Evolutionary conservation across 2,888 invertebrate species (phyloP), one percentile per base, ranked within the genome.

Genomic region (Hypselothyrea guttata): DNA sequence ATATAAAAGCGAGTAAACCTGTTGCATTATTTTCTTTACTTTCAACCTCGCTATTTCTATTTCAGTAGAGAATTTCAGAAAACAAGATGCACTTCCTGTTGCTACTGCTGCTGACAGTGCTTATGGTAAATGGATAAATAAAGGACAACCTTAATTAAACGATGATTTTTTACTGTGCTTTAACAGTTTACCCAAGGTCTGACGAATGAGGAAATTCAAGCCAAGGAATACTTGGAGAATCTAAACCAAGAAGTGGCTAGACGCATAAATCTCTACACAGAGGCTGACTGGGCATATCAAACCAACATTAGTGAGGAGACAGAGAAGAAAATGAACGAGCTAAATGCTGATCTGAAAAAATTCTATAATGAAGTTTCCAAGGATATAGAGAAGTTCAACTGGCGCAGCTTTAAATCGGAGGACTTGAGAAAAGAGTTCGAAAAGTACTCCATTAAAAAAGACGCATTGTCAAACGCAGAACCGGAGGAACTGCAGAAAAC

Each of bases 301-400:
- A 94, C 95, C 0, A 94, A 96, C 86, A 92, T 96, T 35, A 96
- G 94, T 0, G 93, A 94, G 46, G 92, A 92, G 54, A 96, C 94
- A 88, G 91, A 94, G 49, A 91, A 92, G 28, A 75, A 78, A 9
- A 90, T 91, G 87, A 88, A 87, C 55, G 88, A 90, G 42, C 60
- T 87, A 0, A 71, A 88, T 1, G 86, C 88, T 0, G 87, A 89
- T 16, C 49, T 83, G 51, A 90, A 90, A 7, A 87, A 88, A 48
- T 89, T 79, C 56, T 61, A 83, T 66, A 92, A 92, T 88, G 73
- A 88, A 61, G 86, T 86, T 0, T 71, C 87, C 0, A 15, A 58
- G 7, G 88, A 89, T 51, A 66, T 88, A 4, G 42, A 69, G 37
- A 92, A 92, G 86, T 96, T 93, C 88, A 92, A 93, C 38, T 96